Evolutionary conservation across 2,888 invertebrate genomes (phyloP).

Genomic region (Cerastis rubricosa): DNA sequence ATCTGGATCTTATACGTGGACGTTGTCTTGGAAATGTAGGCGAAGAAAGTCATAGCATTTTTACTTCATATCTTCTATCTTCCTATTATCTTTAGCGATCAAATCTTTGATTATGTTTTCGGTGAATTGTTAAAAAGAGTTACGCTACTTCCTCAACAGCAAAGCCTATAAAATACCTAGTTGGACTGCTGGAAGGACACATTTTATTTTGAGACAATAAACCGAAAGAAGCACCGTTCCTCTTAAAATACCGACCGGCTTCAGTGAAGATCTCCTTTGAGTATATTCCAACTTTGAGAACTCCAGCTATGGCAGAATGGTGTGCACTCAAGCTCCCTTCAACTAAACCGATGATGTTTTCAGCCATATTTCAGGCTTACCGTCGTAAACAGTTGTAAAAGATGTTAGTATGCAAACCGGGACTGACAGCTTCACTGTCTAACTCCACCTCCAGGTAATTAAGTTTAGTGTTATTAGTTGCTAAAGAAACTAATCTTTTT

Average conservation of each 20-base stretch:
- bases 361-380: neutral
- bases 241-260: neutral
- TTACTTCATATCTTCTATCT: too few relatives aligned
- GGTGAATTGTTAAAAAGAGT: neutral
- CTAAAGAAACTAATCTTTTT: slow-evolving; percentile 35
- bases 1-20: slow-evolving; percentile 10
- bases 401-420: neutral
- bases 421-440: slow-evolving; percentile 14
- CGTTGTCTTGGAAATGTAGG: neutral
- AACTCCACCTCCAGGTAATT: neutral
- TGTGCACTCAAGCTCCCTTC: neutral
- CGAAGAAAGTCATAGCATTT: neutral
- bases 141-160: neutral
- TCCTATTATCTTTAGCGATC: too few relatives aligned
- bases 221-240: neutral
- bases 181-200: neutral
- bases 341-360: neutral
- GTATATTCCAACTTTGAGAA: neutral
- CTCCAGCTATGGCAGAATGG: neutral
- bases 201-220: neutral
- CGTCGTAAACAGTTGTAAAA: neutral
- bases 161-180: neutral
- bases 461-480: slow-evolving; percentile 30
- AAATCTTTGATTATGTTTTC: neutral
- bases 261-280: neutral